Conservation (phyloP, 2,888 invertebrate species). For the Acrobasis suavella region DNA sequence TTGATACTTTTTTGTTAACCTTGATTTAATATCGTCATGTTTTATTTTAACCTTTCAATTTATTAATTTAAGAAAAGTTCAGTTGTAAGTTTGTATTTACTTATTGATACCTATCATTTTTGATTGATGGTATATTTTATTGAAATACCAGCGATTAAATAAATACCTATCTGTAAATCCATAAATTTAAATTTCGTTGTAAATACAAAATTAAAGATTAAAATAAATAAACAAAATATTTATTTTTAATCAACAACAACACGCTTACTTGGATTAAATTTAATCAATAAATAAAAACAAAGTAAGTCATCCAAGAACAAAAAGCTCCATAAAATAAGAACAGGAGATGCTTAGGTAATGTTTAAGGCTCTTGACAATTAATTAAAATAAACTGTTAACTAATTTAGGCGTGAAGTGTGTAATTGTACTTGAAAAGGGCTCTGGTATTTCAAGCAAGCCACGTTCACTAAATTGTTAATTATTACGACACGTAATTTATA, state of each 20-base stretch:
- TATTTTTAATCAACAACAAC: too few species aligned
- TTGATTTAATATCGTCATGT: not conserved
- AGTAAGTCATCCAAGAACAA: not conserved
- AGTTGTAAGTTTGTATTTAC: not conserved
- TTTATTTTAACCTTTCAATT: not conserved
- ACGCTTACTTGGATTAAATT: too few species aligned
- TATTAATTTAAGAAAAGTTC: not conserved
- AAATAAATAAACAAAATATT: too few species aligned
- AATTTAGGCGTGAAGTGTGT: conserved; percentile 25
- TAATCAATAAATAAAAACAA: not conserved
- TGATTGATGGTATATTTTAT: too few species aligned
- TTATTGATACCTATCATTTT: too few species aligned
- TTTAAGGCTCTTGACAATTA: conserved; percentile 5
- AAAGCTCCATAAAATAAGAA: not conserved
- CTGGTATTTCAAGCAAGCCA: not conserved
- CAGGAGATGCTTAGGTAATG: not conserved
- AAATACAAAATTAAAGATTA: too few species aligned
- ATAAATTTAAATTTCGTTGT: too few species aligned
- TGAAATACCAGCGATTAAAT: too few species aligned
- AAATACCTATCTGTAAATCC: too few species aligned
- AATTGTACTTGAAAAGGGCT: conserved; percentile 15
- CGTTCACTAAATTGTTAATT: conserved; percentile 1
- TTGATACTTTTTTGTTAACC: not conserved
- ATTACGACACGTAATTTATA: not conserved
- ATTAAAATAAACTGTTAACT: conserved; percentile 17